These are phyloP conservation scores for Calonectris borealis DNA, from an alignment of 2,113 vertebrate species.

Conservation along the genomic window DNA sequence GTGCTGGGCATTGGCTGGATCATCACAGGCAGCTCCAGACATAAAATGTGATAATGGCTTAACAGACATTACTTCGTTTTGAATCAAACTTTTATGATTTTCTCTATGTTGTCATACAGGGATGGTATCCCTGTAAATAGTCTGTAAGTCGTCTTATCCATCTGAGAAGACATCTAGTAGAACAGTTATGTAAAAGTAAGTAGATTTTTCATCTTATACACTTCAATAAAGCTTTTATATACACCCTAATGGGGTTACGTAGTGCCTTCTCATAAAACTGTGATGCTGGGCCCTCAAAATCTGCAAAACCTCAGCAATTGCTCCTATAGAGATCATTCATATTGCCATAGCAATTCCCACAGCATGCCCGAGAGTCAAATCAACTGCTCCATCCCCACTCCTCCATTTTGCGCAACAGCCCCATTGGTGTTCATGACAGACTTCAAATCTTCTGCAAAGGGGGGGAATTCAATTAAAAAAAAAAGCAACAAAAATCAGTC, in stretches of 20 bases:
- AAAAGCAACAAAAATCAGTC: not conserved
- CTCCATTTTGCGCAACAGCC: not conserved
- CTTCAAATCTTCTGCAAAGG: not conserved
- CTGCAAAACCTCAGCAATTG: not conserved
- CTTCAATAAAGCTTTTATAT: not conserved
- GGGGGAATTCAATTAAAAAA: not conserved
- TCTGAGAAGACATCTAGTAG: not conserved
- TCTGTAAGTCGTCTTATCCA: not conserved
- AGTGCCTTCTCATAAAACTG: not conserved
- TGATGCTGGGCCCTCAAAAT: not conserved
- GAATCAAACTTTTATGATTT: not conserved
- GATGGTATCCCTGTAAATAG: not conserved
- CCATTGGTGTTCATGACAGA: not conserved
- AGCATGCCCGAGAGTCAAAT: not conserved
- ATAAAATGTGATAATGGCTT: not conserved
- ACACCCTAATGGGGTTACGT: not conserved
- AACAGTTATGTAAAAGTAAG: not conserved
- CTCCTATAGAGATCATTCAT: not conserved
- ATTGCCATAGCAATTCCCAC: not conserved
- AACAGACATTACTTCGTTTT: not conserved
- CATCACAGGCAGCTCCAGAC: not conserved
- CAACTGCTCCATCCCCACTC: not conserved
- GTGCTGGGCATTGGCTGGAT: rapidly evolving
- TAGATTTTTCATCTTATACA: not conserved
- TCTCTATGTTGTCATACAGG: not conserved